Evolutionary conservation across 1,140 invertebrate species (phyloP).

Genomic region (Oscheius sp.): DNA sequence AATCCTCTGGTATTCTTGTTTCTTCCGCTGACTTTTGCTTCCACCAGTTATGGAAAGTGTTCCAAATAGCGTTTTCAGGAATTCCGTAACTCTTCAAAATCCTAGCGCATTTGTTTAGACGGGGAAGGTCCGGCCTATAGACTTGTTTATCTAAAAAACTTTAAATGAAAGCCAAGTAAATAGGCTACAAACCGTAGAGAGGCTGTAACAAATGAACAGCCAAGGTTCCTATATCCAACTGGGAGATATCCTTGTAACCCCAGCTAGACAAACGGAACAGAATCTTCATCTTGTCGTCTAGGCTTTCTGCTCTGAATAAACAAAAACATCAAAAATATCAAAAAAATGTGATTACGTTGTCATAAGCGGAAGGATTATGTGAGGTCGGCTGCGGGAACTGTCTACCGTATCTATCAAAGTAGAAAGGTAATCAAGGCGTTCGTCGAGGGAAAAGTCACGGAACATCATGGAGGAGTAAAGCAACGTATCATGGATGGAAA

Average conservation of each 20-base stretch:
- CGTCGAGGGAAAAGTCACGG: slow-evolving; percentile 1
- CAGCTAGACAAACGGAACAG: slow-evolving; percentile 5
- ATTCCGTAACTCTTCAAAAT: slow-evolving; percentile 32
- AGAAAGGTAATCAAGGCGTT: not conserved
- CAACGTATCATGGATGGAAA: slow-evolving; percentile 7
- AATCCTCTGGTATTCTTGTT: not conserved
- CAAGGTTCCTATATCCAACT: slow-evolving; percentile 16
- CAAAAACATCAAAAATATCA: not conserved
- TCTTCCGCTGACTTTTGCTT: slow-evolving; percentile 21
- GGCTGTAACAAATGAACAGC: not conserved
- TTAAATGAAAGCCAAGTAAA: not conserved
- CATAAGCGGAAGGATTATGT: slow-evolving; percentile 16
- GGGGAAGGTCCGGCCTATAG: not conserved
- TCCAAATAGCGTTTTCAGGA: not conserved
- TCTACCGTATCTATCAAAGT: slow-evolving; percentile 21
- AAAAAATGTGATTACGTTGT: not conserved
- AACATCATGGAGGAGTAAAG: slow-evolving; percentile 8
- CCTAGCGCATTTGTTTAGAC: not conserved
- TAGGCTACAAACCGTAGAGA: not conserved
- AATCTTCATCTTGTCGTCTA: slow-evolving; percentile 17
- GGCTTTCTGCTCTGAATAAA: not conserved
- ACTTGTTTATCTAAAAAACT: not conserved
- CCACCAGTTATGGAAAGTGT: slow-evolving; percentile 26
- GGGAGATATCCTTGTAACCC: slow-evolving; percentile 26
- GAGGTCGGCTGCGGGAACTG: slow-evolving; percentile 4